Base-by-base conservation (phyloP, 2,888 invertebrate species). In the Nomada fucata region DNA sequence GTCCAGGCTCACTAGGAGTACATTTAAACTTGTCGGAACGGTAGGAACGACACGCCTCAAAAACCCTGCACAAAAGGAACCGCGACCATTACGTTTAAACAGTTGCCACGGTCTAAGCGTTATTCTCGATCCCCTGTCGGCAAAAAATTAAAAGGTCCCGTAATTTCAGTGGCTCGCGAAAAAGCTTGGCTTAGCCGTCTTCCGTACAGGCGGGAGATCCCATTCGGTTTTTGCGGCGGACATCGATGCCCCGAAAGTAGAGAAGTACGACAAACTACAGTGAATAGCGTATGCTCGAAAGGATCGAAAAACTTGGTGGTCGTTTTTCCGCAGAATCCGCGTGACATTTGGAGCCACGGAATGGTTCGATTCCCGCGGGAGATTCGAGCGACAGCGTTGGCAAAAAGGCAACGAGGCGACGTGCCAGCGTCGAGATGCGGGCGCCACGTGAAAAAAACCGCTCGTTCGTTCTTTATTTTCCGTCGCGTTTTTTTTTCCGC, bases 321-420 rank as follows among this genome's bases (percentile, higher is more conserved):
- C 57, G 23, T 72, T 75, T 55, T 67, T 60, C 53, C 57, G 55
- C 18, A 7, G 57, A 42, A 29, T 53, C 42, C 55, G 57, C 72
- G 23, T 29, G 60, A 68, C 57, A 50, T 52, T 76, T 52, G 78
- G 64, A 20, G 29, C 23, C 65, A 59, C 57, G 82, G 53, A 59
- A 59, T 73, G 71, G 69, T 68, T 67, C 79, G 69, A 76, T 76
- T 84, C 84, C 72, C 80, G 67, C 26, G 81, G 81, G 76, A 81
- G 79, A 77, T 69, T 55, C 72, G 71, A 55, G 57, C 73, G 71
- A 59, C 73, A n/a, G 70, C 59, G 64, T 53, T 74, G 55, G 63
- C 76, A 86, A 87, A 87, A 87, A 87, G 77, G 69, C 67, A 78
- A 63, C 79, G 82, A 76, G 81, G 71, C 79, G 82, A 76, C 82